Base-by-base conservation (phyloP, 2,888 invertebrate species). In the Alentia gelatinosa region DNA sequence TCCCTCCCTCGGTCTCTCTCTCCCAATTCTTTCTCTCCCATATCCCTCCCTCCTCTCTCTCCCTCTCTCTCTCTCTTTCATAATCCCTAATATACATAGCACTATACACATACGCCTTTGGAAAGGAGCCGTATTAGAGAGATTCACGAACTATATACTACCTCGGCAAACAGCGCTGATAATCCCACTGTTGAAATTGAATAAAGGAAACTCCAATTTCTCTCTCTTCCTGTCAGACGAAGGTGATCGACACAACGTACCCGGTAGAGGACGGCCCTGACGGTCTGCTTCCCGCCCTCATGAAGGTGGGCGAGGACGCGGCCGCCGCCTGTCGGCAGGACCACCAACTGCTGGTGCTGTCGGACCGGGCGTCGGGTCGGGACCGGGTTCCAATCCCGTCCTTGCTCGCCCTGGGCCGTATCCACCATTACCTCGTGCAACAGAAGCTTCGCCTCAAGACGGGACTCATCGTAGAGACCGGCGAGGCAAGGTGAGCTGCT, bases 371-470 rank as follows among this genome's bases (percentile, higher is more conserved):
- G 40, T 92, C 93, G 9, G 92, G 93, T 4, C 68, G 86, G 33
- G 50, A 79, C 26, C 74, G 89, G 7, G 91, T 93, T 33, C 92
- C 93, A 1, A 92, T 93, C 89, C 91, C 92, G 92, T 97, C 98
- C 35, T 96, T 99, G 91, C 96, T 99, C 91, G 98, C 98, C 0
- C 96, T 99, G 90, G 99, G 99, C 83, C 98, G 98, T 30, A 98
- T 98, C 0, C 99, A 99, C 96, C 99, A 99, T 95, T 98, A 98
- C 95, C 96, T 99, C 94, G 99, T 99, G 94, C 98, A 98, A 96
- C 98, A 98, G 42, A 97, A 99, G 56, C 98, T 98, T 94, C 97
- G 99, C 89, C 99, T 99, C 98, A 99, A 99, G 96, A 98, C 99
- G 35, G 99, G 98, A 56, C 97, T 99, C 90, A 97, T 99, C 91